Conservation (phyloP, 2,113 vertebrate genomes). For the Clinocottus analis region DNA sequence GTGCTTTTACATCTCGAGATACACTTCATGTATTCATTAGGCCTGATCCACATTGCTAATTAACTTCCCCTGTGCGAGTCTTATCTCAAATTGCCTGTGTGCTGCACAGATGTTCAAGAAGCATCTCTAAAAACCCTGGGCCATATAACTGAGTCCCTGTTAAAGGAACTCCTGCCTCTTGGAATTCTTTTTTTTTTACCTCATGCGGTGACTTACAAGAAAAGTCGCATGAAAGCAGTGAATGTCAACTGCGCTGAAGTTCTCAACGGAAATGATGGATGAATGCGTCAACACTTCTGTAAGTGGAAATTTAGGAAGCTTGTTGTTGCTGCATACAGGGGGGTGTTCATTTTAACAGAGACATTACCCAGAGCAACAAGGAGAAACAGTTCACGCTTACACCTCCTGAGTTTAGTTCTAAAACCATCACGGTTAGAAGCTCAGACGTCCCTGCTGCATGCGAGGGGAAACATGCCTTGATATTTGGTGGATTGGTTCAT, state of each 20-base stretch:
- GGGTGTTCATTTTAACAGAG: conserved; percentile 21
- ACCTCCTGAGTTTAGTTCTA: not conserved
- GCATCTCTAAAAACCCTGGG: conserved; percentile 57
- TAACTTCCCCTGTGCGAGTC: conserved; percentile 66
- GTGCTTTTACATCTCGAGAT: conserved; percentile 61
- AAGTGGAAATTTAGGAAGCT: conserved; percentile 37
- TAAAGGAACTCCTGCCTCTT: conserved; percentile 31
- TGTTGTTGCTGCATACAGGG: conserved; percentile 19
- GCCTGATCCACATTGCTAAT: conserved; percentile 75
- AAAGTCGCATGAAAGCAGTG: conserved; percentile 56
- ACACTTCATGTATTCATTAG: conserved; percentile 69
- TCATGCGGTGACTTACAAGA: conserved; percentile 46
- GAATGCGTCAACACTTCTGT: conserved; percentile 19
- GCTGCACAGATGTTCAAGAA: conserved; percentile 75
- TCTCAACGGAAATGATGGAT: conserved; percentile 47
- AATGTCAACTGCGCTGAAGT: conserved; percentile 55
- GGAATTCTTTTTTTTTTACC: too few species aligned
- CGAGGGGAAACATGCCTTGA: not conserved
- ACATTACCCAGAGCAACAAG: not conserved
- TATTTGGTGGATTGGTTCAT: not conserved
- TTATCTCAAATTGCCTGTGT: conserved; percentile 69
- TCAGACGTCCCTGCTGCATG: not conserved
- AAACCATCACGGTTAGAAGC: not conserved
- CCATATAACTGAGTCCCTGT: conserved; percentile 51
- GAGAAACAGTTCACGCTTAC: not conserved